Evolutionary conservation across 37 sponge, comb jelly and placozoan genomes (phyloP).

Genomic region (Theonella swinhoei): DNA sequence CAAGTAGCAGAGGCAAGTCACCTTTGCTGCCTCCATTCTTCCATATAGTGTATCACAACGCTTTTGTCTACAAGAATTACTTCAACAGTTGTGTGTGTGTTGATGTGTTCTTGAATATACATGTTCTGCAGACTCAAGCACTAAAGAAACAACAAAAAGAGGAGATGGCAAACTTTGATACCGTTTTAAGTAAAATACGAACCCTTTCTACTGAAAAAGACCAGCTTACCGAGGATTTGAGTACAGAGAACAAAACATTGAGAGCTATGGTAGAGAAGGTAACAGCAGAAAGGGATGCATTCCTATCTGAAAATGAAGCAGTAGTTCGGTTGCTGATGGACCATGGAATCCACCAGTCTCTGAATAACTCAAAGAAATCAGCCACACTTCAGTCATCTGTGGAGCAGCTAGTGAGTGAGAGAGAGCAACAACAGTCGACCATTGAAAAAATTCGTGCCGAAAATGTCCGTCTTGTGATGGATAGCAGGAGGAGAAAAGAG

Average conservation of each 20-base stretch:
- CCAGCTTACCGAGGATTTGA: constrained; percentile 5
- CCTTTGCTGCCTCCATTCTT: too few relatives aligned
- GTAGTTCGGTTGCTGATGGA: constrained; percentile 18
- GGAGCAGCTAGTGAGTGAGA: background rate
- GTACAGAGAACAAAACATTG: constrained; percentile 32
- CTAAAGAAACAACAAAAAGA: constrained; percentile 49
- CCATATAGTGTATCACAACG: too few relatives aligned
- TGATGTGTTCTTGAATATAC: too few relatives aligned
- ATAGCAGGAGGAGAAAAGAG: too few relatives aligned
- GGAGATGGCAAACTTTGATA: constrained; percentile 41
- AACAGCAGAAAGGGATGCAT: constrained; percentile 32
- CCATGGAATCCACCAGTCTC: constrained; percentile 23
- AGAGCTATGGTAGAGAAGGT: constrained; percentile 13
- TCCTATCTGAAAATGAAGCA: constrained; percentile 24
- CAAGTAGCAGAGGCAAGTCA: background rate
- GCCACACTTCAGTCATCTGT: background rate
- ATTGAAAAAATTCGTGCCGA: too few relatives aligned
- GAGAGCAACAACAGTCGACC: background rate
- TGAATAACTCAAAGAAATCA: background rate
- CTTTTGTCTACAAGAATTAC: too few relatives aligned
- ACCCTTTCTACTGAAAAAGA: constrained; percentile 37
- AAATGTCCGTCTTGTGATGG: too few relatives aligned
- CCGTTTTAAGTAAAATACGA: constrained; percentile 27
- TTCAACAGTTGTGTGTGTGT: too few relatives aligned
- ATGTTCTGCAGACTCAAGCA: constrained; percentile 3